Base-by-base conservation (phyloP, 2,888 invertebrate species). In the Dynastes hyllus region DNA sequence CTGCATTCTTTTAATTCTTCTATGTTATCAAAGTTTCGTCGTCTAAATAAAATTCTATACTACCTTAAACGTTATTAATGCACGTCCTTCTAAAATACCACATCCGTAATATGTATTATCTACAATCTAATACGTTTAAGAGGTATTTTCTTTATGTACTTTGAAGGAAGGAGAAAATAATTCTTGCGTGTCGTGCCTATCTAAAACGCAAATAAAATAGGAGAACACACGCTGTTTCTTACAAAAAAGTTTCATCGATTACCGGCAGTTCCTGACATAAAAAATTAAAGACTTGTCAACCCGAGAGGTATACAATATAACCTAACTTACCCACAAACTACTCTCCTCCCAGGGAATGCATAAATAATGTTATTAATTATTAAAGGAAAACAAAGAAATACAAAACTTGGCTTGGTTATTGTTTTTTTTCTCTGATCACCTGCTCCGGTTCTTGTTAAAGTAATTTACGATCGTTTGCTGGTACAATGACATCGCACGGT, bases 341-440 rank as follows among this genome's bases (percentile, higher is more conserved):
- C 63, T 32, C 63, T 63, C 63, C 9, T 29, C 9, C 32, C 29
- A 27, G 27, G 13, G 27, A 63, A 22, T 63, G 63, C 63, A 63
- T 63, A 63, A 63, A 63, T 63, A 63, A 63, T 63, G 13, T 11
- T 63, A 63, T 63, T 63, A 63, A 63, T 63, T 63, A 63, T 63
- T 63, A 63, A 63, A 32, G 63, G 5, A 13, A 63, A 32, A 29
- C 29, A 63, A 63, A 63, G 63, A 63, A 63, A 63, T 32, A 63
- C 29, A 63, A 63, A 63, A 29, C 29, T 63, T 32, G 29, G 22
- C 63, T 29, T 29, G 8, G 63, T 32, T 63, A 63, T 32, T 63
- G 29, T 63, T 63, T 63, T 63, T 13, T 63, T 63, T 63, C 27
- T 9, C 63, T 51, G 27, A 22, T 69, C 69, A 69, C 50, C 69